Evolutionary conservation across 2,888 invertebrate species (phyloP).

Genomic region (Drosophila fungiperda): DNA sequence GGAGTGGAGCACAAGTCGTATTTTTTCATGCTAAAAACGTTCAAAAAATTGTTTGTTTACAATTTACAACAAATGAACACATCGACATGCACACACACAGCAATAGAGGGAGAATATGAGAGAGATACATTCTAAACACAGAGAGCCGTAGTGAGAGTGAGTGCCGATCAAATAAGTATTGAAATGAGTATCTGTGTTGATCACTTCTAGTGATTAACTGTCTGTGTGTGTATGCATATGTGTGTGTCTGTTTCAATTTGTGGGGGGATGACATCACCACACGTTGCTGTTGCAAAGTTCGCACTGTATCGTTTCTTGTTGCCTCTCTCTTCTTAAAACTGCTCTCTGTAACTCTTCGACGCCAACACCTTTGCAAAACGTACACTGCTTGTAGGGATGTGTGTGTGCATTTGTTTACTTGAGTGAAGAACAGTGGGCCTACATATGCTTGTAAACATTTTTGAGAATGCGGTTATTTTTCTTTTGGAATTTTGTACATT

Average conservation of each 20-base stretch:
- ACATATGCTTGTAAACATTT: background rate
- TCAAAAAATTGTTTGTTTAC: slow-evolving; percentile 59
- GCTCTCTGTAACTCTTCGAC: slow-evolving; percentile 32
- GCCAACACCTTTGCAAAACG: slow-evolving; percentile 63
- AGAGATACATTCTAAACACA: slow-evolving; percentile 30
- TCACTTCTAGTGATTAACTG: slow-evolving; percentile 67
- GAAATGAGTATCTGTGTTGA: slow-evolving; percentile 60
- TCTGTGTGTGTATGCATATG: slow-evolving; percentile 4
- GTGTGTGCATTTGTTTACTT: slow-evolving; percentile 20
- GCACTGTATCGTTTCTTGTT: slow-evolving; percentile 40
- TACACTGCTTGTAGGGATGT: slow-evolving; percentile 14
- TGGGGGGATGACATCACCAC: slow-evolving; percentile 76
- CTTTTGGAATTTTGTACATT: background rate
- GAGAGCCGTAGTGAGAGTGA: slow-evolving; percentile 50
- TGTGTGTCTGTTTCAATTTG: slow-evolving; percentile 45
- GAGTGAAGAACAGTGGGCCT: slow-evolving; percentile 31
- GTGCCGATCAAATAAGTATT: slow-evolving; percentile 31
- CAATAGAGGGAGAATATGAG: slow-evolving; percentile 2
- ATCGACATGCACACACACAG: slow-evolving; percentile 6
- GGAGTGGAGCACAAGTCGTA: slow-evolving; percentile 22
- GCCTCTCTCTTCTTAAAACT: slow-evolving; percentile 25
- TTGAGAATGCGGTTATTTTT: too few relatives aligned
- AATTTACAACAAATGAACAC: slow-evolving; percentile 58
- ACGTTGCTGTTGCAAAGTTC: slow-evolving; percentile 50
- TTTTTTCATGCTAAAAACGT: slow-evolving; percentile 55